Evolutionary conservation across 2,797 vertebrate species (phyloP).

Genomic region (Ptychobarbus kaznakovi): DNA sequence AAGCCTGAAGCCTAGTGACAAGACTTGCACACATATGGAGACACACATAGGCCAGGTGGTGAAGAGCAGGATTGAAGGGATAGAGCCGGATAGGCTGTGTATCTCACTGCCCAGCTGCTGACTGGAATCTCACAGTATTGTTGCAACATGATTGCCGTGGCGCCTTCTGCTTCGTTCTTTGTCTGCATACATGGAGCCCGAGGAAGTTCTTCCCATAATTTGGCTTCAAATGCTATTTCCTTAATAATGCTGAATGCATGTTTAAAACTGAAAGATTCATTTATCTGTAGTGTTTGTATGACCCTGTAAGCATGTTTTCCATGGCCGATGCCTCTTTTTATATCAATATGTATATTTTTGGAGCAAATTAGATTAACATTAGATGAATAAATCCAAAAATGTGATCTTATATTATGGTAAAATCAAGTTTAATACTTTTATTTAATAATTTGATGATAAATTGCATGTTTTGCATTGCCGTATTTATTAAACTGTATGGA

Average conservation of each 20-base stretch:
- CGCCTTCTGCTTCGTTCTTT: slow-evolving; percentile 43
- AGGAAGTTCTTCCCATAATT: slow-evolving; percentile 14
- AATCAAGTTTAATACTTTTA: not conserved
- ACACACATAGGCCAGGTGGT: slow-evolving; percentile 71
- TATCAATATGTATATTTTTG: not conserved
- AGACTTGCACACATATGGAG: slow-evolving; percentile 37
- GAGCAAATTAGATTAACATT: not conserved
- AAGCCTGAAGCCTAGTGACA: slow-evolving; percentile 60
- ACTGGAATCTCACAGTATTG: slow-evolving; percentile 54
- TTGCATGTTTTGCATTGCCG: not conserved
- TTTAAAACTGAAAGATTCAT: not conserved
- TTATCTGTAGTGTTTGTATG: not conserved
- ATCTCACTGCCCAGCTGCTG: slow-evolving; percentile 53
- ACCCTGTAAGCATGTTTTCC: not conserved
- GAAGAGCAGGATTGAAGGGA: slow-evolving; percentile 38
- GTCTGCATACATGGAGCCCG: slow-evolving; percentile 34
- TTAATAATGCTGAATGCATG: not conserved
- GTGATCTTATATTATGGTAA: not conserved
- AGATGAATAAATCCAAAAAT: not conserved
- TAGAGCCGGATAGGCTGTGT: slow-evolving; percentile 49
- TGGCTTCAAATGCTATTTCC: slow-evolving; percentile 15
- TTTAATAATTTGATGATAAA: not conserved
- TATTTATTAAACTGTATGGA: not conserved
- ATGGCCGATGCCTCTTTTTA: not conserved
- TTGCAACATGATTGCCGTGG: slow-evolving; percentile 50